Conservation (phyloP, 2,113 vertebrate species). For the Heteronetta atricapilla region DNA sequence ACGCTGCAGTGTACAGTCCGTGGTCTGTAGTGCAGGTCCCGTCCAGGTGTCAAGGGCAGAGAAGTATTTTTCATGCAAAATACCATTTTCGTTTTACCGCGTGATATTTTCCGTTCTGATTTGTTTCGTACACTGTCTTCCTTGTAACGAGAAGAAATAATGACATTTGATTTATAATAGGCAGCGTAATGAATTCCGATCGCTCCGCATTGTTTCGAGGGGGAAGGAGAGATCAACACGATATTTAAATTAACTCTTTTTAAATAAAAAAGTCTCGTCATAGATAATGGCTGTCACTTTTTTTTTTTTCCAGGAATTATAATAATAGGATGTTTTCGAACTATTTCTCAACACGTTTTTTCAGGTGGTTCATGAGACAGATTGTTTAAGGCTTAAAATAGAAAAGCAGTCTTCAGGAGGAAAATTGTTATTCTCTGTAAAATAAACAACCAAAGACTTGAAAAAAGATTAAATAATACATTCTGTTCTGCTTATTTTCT, state of each 20-base stretch:
- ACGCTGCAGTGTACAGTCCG: background rate
- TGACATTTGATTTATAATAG: background rate
- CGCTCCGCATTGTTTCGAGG: background rate
- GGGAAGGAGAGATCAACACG: background rate
- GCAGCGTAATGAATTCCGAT: background rate
- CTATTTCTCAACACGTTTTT: background rate
- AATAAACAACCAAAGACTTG: background rate
- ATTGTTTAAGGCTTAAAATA: constrained; percentile 22
- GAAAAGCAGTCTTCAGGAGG: background rate
- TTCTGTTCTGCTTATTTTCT: background rate
- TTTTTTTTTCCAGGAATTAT: constrained; percentile 49
- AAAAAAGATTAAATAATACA: background rate
- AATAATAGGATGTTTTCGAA: constrained; percentile 18
- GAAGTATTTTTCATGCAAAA: background rate
- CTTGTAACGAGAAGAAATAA: background rate
- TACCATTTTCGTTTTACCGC: background rate
- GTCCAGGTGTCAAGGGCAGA: background rate
- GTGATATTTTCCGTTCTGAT: background rate
- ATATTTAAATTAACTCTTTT: constrained; percentile 6
- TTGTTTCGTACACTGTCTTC: background rate
- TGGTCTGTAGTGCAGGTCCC: background rate
- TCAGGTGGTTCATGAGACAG: background rate
- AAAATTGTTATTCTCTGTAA: background rate
- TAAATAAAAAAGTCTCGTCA: background rate
- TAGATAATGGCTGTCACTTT: background rate